A percentile compares a stretch with the other conserved stretches of the same genome.
Conservation (phyloP, 2,888 invertebrate genomes). For the Chelonus formosanus region DNA sequence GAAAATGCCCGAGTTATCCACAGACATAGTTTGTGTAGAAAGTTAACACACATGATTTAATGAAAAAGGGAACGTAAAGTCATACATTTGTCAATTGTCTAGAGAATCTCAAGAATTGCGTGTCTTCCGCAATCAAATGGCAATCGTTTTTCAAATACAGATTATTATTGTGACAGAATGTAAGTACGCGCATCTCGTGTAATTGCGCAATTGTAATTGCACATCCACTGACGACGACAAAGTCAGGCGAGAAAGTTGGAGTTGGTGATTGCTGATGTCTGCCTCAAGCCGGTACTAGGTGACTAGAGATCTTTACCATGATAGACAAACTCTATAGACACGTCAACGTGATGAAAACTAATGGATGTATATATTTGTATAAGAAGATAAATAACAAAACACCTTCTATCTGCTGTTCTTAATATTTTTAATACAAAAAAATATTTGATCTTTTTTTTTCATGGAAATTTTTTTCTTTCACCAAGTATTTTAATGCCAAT, state of each 20-base stretch:
- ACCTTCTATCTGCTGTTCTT: background rate
- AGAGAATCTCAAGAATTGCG: slow-evolving; percentile 15
- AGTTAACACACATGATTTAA: slow-evolving; percentile 3
- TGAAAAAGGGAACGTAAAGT: slow-evolving; percentile 2
- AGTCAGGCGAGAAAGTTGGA: slow-evolving; percentile 29
- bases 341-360: slow-evolving; percentile 1
- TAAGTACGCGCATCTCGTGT: slow-evolving; percentile 8
- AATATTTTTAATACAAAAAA: too few relatives aligned
- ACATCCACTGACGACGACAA: slow-evolving; percentile 16
- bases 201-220: slow-evolving; percentile 35
- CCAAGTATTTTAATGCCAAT: slow-evolving; percentile 14
- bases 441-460: background rate
- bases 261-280: slow-evolving; percentile 21
- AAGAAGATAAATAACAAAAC: background rate
- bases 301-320: slow-evolving; percentile 13
- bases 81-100: slow-evolving; percentile 8
- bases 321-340: slow-evolving; percentile 15
- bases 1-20: too few relatives aligned
- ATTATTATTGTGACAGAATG: slow-evolving; percentile 26
- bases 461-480: background rate
- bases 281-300: background rate
- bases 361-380: too few relatives aligned
- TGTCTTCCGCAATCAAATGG: slow-evolving; percentile 30
- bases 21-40: background rate
- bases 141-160: slow-evolving; percentile 23